Evolutionary conservation across 2,888 invertebrate species (phyloP).

Genomic region (Bedellia somnulentella): DNA sequence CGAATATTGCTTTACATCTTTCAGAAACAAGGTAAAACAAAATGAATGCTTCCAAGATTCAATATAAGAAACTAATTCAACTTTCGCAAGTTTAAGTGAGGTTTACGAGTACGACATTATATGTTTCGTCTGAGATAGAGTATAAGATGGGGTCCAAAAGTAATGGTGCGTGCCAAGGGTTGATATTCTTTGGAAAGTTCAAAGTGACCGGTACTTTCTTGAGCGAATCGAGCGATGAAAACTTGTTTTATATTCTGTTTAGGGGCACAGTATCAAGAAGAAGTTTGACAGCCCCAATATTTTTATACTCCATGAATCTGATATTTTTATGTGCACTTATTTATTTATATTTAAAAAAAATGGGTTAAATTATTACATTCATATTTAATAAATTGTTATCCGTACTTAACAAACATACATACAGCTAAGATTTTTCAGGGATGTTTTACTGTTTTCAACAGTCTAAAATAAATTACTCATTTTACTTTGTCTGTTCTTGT

Average conservation of each 20-base stretch:
- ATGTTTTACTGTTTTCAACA: neutral
- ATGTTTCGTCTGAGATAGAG: conserved; percentile 6
- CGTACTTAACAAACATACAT: too few species aligned
- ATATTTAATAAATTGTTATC: too few species aligned
- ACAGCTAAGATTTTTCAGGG: too few species aligned
- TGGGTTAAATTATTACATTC: too few species aligned
- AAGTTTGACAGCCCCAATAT: too few species aligned
- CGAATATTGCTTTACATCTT: too few species aligned
- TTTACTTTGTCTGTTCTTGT: too few species aligned
- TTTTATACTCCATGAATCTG: too few species aligned
- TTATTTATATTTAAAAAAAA: too few species aligned
- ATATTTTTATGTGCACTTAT: too few species aligned
- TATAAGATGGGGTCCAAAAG: conserved; percentile 12
- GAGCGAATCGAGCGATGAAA: conserved; percentile 37
- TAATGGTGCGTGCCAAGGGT: conserved; percentile 40
- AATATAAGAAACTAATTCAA: conserved; percentile 1
- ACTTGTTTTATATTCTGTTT: conserved; percentile 47
- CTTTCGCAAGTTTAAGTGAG: conserved; percentile 1
- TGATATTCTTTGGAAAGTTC: conserved; percentile 39
- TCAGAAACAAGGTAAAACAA: too few species aligned
- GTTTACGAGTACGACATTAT: conserved; percentile 2
- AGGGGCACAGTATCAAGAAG: conserved; percentile 17
- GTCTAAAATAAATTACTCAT: neutral
- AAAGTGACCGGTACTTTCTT: conserved; percentile 10
- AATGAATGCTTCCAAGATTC: neutral